Evolutionary conservation across 2,113 vertebrate genomes (phyloP), one percentile per base, ranked within the genome.

Genomic region (Rhynchomys soricoides): DNA sequence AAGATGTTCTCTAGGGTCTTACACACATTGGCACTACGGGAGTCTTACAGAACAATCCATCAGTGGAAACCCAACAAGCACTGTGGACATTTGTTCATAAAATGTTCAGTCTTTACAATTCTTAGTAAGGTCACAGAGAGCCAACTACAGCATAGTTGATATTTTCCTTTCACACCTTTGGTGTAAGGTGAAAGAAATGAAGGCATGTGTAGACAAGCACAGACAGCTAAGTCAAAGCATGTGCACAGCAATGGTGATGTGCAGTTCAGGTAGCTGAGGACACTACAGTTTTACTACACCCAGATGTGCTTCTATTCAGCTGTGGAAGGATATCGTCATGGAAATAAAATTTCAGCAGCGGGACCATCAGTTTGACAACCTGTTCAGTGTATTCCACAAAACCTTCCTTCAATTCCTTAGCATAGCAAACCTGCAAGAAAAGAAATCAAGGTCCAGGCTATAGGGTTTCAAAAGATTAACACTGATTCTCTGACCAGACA

Each of bases 361-460:
- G 99, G 92, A 99, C 99, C 99, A 99, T 99, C 97, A 99, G 98
- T 97, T 99, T 99, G 97, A 99, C 99, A 95, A 99, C 99, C 98
- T 99, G 99, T 96, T 99, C 99, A 0, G 99, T 99, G 95, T 99
- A 99, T 45, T 99, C 99, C 83, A 99, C 99, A 95, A 99, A 99
- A 55, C 99, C 99, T 98, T 99, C 99, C 97, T 99, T 99, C 89
- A 99, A 98, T 97, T 99, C 99, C 98, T 99, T 99, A 93, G 99
- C 99, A 78, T 99, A 99, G 97, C 99, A 99, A 96, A 99, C 99
- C 99, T 99, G 98, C 96, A 98, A 98, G 52, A 34, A 75, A 89
- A 86, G 34, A 89, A 70, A 73, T 64, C 59, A 96, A 95, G 59
- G 91, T 52, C 9, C 57, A 21, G 2, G 13, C 89, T 77, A 86